Evolutionary conservation across 2,888 invertebrate species (phyloP), one percentile per base, ranked within the genome.

Genomic region (Drosophila fungiperda): DNA sequence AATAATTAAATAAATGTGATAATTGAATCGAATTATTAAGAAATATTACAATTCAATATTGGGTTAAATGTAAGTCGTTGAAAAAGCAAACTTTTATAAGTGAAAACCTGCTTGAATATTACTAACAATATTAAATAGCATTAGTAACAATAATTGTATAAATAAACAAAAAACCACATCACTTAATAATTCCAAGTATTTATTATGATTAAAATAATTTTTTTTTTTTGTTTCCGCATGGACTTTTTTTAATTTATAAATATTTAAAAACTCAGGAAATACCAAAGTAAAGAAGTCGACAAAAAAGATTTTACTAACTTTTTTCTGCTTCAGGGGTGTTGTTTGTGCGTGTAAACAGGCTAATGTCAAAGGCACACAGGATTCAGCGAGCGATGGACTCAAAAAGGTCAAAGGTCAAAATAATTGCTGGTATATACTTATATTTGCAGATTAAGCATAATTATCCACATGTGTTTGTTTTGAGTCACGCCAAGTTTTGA

Each of bases 331-430:
- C 48, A n/a, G 55, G 60, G 52, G 29, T 38, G 32, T 42, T 55
- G 42, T 53, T 53, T 68, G 53, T 83, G 83, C 66, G 57, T 79
- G 48, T 45, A 67, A 58, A 53, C 54, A 74, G 73, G 73, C 69
- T 82, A 85, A 90, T 88, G 73, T 65, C 72, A 80, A 71, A 65
- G 68, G 66, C 57, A 65, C 36, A 68, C 38, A 70, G 20, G 29
- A 57, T 11, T 1, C 36, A 17, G 20, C 20, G 48, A 8, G 11
- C 8, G 32, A 52, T 40, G 8, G 32, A 29, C 33, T 20, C 38
- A 54, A 55, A 72, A 78, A 82, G 83, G 90, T 78, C 64, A 72
- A 49, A 67, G 71, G 76, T 75, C 32, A 17, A 45, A 48, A 9
- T n/a, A 36, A 17, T 54, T 59, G 26, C 33, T 6, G 23, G 26